Percentiles rank a stretch among this genome's conserved stretches.
phyloP scores from a whole-genome alignment of 1,140 invertebrate genomes.

The Aethina tumida region DNA sequence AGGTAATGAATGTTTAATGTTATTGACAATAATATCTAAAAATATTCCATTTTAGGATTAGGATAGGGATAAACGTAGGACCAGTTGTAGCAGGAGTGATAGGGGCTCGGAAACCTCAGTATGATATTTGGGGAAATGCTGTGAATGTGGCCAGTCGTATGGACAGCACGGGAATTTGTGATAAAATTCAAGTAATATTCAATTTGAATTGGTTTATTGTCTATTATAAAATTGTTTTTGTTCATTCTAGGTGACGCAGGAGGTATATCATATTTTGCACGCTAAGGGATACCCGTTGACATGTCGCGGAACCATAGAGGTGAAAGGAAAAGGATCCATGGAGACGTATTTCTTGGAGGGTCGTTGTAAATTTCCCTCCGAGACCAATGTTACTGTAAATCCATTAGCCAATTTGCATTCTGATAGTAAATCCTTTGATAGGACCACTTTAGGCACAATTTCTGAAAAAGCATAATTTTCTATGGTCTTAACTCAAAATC shows the following conservation, averaged over 20 bases:
- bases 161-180: slow-evolving; percentile 73
- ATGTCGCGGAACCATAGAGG: slow-evolving; percentile 74
- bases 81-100: slow-evolving; percentile 94
- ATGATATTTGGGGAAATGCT: slow-evolving; percentile 91
- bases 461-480: slow-evolving; percentile 20
- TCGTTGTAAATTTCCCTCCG: slow-evolving; percentile 20
- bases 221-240: background rate
- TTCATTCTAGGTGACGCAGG: slow-evolving; percentile 69
- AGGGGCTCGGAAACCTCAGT: slow-evolving; percentile 83
- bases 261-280: slow-evolving; percentile 69
- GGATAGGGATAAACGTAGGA: slow-evolving; percentile 91
- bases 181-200: slow-evolving; percentile 65
- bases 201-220: slow-evolving; percentile 5
- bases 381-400: slow-evolving; percentile 32
- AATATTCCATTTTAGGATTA: too few species aligned
- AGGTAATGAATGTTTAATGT: too few species aligned
- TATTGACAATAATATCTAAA: too few species aligned
- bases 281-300: slow-evolving; percentile 63
- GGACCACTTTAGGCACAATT: slow-evolving; percentile 23
- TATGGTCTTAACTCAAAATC: too few species aligned
- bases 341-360: slow-evolving; percentile 81
- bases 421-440: slow-evolving; percentile 12
- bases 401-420: slow-evolving; percentile 21
- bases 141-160: slow-evolving; percentile 88
- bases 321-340: slow-evolving; percentile 93